Evolutionary conservation across 2,797 vertebrate genomes (phyloP).

Genomic region (Tamandua tetradactyla): DNA sequence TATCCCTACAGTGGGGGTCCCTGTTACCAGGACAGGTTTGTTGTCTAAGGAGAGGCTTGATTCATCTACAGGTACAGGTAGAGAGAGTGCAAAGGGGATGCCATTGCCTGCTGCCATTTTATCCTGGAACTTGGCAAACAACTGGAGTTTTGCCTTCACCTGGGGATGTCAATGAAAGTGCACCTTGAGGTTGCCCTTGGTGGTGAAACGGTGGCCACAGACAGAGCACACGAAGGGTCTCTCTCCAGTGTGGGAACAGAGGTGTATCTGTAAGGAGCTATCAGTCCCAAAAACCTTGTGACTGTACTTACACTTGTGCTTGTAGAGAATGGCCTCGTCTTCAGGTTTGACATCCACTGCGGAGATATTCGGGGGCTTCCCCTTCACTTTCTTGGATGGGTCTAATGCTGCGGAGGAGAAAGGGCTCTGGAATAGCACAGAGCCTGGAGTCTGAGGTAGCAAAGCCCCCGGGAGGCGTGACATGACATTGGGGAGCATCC

Average conservation of each 20-base stretch:
- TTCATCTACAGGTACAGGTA: constrained; percentile 93
- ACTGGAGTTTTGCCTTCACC: constrained; percentile 97
- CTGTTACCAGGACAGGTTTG: constrained; percentile 87
- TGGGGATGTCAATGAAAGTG: constrained; percentile 98
- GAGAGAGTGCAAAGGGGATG: constrained; percentile 93
- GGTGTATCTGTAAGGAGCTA: constrained; percentile 97
- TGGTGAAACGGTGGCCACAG: constrained; percentile 98
- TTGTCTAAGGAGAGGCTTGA: constrained; percentile 89
- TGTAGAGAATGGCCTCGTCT: constrained; percentile 88
- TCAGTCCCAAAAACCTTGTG: constrained; percentile 97
- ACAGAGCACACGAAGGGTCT: constrained; percentile 98
- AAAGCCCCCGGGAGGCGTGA: constrained; percentile 89
- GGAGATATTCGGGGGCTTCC: constrained; percentile 87
- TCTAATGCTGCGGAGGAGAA: constrained; percentile 90
- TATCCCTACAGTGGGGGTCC: constrained; percentile 83
- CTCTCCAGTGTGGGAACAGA: constrained; percentile 98
- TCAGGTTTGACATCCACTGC: constrained; percentile 87
- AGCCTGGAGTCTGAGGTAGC: constrained; percentile 90
- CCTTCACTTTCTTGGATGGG: constrained; percentile 92
- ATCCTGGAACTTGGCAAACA: constrained; percentile 97
- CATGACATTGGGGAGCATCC: constrained; percentile 87
- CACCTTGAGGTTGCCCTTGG: constrained; percentile 99
- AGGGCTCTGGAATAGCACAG: constrained; percentile 90
- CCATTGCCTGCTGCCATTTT: constrained; percentile 92
- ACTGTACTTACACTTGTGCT: constrained; percentile 98